These are phyloP conservation scores for Cynopterus brachyotis DNA, from an alignment of 2,113 vertebrate genomes.

Conservation along the genomic window DNA sequence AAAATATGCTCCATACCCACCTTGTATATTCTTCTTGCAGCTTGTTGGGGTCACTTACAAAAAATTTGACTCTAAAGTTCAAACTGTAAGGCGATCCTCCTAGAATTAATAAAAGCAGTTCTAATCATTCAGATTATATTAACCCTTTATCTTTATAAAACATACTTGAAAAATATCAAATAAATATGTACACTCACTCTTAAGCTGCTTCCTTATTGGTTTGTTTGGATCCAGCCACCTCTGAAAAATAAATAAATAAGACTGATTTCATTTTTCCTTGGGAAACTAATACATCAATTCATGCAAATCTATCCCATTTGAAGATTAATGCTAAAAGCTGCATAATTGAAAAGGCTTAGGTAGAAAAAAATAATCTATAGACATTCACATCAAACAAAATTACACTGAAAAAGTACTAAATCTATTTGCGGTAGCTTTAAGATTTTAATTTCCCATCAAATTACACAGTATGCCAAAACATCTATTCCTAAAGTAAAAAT, in stretches of 20 bases:
- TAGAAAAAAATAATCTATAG: not conserved
- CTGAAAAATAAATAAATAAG: slow-evolving; percentile 86
- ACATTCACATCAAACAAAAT: slow-evolving; percentile 43
- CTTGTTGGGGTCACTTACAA: slow-evolving; percentile 96
- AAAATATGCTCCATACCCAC: slow-evolving; percentile 82
- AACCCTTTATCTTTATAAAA: slow-evolving; percentile 60
- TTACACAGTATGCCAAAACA: not conserved
- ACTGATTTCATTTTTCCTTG: slow-evolving; percentile 60
- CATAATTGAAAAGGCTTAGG: not conserved
- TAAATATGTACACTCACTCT: slow-evolving; percentile 91
- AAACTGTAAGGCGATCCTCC: slow-evolving; percentile 97
- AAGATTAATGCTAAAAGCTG: slow-evolving; percentile 4
- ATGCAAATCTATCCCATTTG: slow-evolving; percentile 17
- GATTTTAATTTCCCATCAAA: not conserved
- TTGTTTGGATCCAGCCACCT: slow-evolving; percentile 99
- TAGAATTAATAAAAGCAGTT: slow-evolving; percentile 81
- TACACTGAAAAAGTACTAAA: not conserved
- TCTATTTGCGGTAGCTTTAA: not conserved
- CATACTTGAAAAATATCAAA: slow-evolving; percentile 65
- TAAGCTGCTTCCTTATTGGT: slow-evolving; percentile 98
- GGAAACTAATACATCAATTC: slow-evolving; percentile 27
- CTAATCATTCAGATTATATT: slow-evolving; percentile 82
- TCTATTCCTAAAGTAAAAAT: slow-evolving; percentile 37
- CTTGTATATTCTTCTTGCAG: slow-evolving; percentile 99
- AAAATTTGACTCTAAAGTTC: slow-evolving; percentile 99